phyloP scores from a whole-genome alignment of 2,888 invertebrate species.

The Tachina grossa region DNA sequence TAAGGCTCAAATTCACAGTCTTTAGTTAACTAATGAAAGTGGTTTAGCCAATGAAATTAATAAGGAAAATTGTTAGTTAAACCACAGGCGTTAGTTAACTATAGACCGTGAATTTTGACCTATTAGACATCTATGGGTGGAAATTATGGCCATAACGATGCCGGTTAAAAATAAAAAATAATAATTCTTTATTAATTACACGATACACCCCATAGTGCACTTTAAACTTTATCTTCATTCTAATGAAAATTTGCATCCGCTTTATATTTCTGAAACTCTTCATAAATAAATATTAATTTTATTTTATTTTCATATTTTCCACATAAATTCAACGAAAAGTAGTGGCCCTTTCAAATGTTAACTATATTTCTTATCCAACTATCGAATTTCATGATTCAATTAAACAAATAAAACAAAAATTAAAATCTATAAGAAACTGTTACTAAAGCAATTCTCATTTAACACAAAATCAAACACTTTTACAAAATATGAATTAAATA shows the following conservation, averaged over 20 bases:
- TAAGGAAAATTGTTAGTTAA: no score
- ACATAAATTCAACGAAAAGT: not conserved
- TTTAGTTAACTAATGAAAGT: no score
- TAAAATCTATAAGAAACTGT: conserved; percentile 32
- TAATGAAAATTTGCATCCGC: not conserved
- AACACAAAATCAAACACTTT: conserved; percentile 63
- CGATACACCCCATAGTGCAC: not conserved
- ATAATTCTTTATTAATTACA: not conserved
- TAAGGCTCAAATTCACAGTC: no score
- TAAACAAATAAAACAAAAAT: conserved; percentile 25
- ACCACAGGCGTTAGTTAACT: no score
- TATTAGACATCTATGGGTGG: no score
- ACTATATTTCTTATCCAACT: conserved; percentile 6
- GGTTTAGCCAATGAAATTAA: no score
- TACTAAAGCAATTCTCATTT: conserved; percentile 48
- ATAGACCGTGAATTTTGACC: no score
- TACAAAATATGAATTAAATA: conserved; percentile 29
- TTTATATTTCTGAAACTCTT: not conserved
- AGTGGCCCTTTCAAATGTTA: conserved; percentile 18
- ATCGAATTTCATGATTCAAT: conserved; percentile 66
- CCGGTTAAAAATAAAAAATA: no score
- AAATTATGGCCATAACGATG: no score
- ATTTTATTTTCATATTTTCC: not conserved
- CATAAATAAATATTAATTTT: conserved; percentile 22
- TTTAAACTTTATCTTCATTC: not conserved